phyloP scores from a whole-genome alignment of 1,140 invertebrate genomes.

The Ruditapes philippinarum region DNA sequence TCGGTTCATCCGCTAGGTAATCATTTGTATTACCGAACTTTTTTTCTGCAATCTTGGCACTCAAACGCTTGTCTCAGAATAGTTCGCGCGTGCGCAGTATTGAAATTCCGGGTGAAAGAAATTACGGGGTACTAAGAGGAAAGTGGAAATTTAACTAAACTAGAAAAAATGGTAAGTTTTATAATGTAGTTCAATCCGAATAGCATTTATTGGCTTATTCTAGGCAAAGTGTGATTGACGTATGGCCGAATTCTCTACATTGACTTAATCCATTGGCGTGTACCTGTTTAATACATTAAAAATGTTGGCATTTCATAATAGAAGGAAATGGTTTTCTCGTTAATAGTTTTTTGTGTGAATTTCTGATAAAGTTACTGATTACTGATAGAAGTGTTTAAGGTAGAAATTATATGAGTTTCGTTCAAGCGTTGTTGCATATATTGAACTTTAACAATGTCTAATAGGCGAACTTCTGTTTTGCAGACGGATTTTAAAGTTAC shows the following conservation, averaged over 20 bases:
- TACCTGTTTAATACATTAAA: not conserved
- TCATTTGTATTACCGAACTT: not conserved
- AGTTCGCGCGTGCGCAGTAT: conserved; percentile 38
- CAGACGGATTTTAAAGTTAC: conserved; percentile 75
- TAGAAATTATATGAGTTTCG: conserved; percentile 21
- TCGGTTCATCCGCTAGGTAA: not conserved
- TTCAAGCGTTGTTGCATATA: not conserved
- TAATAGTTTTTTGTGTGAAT: conserved; percentile 10
- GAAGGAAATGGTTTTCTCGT: not conserved
- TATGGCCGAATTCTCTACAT: not conserved
- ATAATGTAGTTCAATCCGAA: conserved; percentile 31
- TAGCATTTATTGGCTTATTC: conserved; percentile 18
- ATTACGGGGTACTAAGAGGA: conserved; percentile 36
- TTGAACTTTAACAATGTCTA: conserved; percentile 15
- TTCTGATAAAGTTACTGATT: not conserved
- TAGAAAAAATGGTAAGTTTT: conserved; percentile 58
- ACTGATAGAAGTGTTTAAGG: conserved; percentile 1
- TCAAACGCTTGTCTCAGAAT: conserved; percentile 38
- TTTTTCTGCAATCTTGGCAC: conserved; percentile 34
- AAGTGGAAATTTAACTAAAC: not conserved
- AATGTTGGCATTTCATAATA: conserved; percentile 1
- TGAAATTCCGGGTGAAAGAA: conserved; percentile 45
- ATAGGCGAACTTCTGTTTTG: conserved; percentile 63
- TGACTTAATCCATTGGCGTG: not conserved
- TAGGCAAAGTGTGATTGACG: not conserved